Evolutionary conservation across 2,888 invertebrate genomes (phyloP).

Genomic region (Sialis lutaria): DNA sequence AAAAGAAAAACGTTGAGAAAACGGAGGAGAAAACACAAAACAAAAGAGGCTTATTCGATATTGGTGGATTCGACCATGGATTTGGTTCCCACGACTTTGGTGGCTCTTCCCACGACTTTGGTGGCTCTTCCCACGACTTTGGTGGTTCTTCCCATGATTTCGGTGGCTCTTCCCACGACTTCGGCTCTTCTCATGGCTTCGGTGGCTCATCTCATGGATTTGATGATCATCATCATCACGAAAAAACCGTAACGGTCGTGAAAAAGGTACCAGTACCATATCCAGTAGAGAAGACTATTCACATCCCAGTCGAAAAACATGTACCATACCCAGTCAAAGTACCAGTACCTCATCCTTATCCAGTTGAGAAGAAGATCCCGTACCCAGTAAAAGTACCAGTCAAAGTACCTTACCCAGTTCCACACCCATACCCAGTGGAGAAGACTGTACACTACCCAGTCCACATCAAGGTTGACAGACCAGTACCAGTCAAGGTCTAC

Average conservation of each 20-base stretch:
- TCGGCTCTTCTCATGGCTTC: slow-evolving; percentile 2
- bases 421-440: slow-evolving; percentile 50
- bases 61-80: slow-evolving; percentile 22
- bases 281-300: slow-evolving; percentile 46
- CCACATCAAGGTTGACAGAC: slow-evolving; percentile 35
- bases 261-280: slow-evolving; percentile 48
- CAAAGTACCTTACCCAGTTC: slow-evolving; percentile 24
- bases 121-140: slow-evolving; percentile 4
- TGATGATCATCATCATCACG: slow-evolving; percentile 4
- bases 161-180: slow-evolving; percentile 4
- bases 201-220: slow-evolving; percentile 5
- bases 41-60: slow-evolving; percentile 35
- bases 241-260: slow-evolving; percentile 31
- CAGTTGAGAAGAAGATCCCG: slow-evolving; percentile 46
- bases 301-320: slow-evolving; percentile 32
- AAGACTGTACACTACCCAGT: slow-evolving; percentile 50
- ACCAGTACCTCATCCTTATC: slow-evolving; percentile 34
- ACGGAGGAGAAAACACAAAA: slow-evolving; percentile 30
- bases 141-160: slow-evolving; percentile 5
- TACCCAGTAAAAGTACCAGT: slow-evolving; percentile 47
- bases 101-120: neutral
- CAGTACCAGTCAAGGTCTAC: slow-evolving; percentile 52
- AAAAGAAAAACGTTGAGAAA: slow-evolving; percentile 23
- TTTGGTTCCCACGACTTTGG: slow-evolving; percentile 6
- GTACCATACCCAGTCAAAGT: slow-evolving; percentile 22